Percentiles rank a stretch among this genome's conserved stretches.
Conservation (phyloP, 2,797 vertebrate species). For the Hippocampus kuda region DNA sequence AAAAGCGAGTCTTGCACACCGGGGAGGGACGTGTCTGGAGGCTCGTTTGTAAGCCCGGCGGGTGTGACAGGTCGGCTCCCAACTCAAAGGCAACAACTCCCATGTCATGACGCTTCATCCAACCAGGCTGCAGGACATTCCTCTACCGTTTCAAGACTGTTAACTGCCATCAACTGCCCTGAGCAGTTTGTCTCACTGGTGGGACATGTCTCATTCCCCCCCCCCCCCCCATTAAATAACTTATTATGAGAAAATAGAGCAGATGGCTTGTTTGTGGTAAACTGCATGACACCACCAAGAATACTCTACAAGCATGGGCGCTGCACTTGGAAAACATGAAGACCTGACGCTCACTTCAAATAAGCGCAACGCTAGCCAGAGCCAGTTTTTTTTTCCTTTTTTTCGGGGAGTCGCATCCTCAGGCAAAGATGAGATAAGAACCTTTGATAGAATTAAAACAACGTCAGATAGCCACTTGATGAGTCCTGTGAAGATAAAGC, state of each 20-base stretch:
- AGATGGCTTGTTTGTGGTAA: constrained; percentile 1
- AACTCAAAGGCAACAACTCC: constrained; percentile 50
- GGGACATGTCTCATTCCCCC: not conserved
- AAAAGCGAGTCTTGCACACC: constrained; percentile 33
- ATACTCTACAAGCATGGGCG: constrained; percentile 1
- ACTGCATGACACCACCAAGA: not conserved
- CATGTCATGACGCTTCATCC: constrained; percentile 54
- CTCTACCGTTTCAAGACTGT: constrained; percentile 27
- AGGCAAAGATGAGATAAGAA: constrained; percentile 54
- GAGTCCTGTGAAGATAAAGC: constrained; percentile 61
- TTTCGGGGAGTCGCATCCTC: constrained; percentile 33
- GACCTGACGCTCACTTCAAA: constrained; percentile 19
- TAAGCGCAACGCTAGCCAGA: constrained; percentile 29
- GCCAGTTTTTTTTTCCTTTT: constrained; percentile 9
- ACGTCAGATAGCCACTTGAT: constrained; percentile 56
- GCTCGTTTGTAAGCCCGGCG: constrained; percentile 48
- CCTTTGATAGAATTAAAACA: constrained; percentile 62
- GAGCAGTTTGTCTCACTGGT: not conserved
- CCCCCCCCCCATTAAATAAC: not conserved
- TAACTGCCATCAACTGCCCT: constrained; percentile 38
- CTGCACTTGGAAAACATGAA: constrained; percentile 7
- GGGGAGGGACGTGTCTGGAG: constrained; percentile 45
- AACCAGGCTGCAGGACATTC: constrained; percentile 54
- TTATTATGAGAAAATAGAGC: not conserved
- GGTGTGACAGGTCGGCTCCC: constrained; percentile 50